Percentiles rank a stretch among this genome's conserved stretches.
Conservation (phyloP, 2,888 invertebrate genomes). For the Cinara cedri region DNA sequence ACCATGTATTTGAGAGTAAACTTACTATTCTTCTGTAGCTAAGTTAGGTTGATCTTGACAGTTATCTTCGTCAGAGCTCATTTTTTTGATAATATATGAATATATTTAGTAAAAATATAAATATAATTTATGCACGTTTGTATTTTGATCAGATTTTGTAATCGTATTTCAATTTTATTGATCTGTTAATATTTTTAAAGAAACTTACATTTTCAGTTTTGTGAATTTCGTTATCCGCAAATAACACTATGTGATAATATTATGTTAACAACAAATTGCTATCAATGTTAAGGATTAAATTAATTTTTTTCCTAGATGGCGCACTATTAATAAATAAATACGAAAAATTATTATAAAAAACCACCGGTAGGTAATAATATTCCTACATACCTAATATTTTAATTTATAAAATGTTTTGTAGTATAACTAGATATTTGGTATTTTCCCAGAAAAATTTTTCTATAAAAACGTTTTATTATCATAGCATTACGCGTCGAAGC, state of each 20-base stretch:
- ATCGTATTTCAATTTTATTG: too few species aligned
- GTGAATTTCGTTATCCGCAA: neutral
- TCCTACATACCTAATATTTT: too few species aligned
- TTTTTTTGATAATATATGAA: conserved; percentile 5
- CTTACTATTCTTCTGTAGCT: conserved; percentile 54
- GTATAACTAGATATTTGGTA: too few species aligned
- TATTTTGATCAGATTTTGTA: too few species aligned
- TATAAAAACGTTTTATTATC: too few species aligned
- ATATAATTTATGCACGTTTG: too few species aligned
- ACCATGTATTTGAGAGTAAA: conserved; percentile 5
- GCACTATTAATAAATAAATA: conserved; percentile 12
- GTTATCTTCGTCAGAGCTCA: conserved; percentile 15
- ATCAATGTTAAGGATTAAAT: neutral
- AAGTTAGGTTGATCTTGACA: conserved; percentile 16
- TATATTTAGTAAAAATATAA: too few species aligned
- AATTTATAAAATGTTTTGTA: too few species aligned
- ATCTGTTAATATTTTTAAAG: too few species aligned
- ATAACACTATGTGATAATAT: neutral
- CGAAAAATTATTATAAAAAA: neutral
- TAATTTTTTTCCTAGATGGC: conserved; percentile 15
- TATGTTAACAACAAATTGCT: neutral
- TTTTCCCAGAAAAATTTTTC: too few species aligned
- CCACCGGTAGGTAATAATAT: too few species aligned
- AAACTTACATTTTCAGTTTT: neutral
- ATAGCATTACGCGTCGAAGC: too few species aligned